Conservation (phyloP, 2,797 vertebrate species). For the Adelosebastes latens region DNA sequence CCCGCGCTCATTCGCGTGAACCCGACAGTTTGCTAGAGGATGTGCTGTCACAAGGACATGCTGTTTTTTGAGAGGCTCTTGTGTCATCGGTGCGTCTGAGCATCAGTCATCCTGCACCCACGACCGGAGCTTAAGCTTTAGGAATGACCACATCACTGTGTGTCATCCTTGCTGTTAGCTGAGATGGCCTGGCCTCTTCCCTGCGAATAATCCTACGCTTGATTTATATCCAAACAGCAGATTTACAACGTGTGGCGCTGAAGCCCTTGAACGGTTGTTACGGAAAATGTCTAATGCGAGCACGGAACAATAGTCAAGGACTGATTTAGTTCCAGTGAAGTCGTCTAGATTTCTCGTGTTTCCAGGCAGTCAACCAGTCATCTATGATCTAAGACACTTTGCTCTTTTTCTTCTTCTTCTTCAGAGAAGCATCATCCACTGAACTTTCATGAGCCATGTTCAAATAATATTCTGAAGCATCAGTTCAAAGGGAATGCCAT, state of each 20-base stretch:
- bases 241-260: conserved; percentile 26
- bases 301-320: conserved; percentile 12
- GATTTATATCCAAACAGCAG: conserved; percentile 44
- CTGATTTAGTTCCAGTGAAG: conserved; percentile 15
- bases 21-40: conserved; percentile 46
- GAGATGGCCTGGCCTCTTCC: conserved; percentile 24
- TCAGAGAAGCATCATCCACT: conserved; percentile 21
- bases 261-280: conserved; percentile 18
- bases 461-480: conserved; percentile 34
- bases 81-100: conserved; percentile 38
- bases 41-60: conserved; percentile 49
- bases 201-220: conserved; percentile 39
- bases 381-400: conserved; percentile 31
- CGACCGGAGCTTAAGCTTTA: conserved; percentile 30
- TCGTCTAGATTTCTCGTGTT: background rate
- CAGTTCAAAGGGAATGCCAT: conserved; percentile 37
- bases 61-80: conserved; percentile 60
- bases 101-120: conserved; percentile 31
- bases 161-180: conserved; percentile 39
- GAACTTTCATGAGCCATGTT: conserved; percentile 24
- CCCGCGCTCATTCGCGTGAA: conserved; percentile 33
- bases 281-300: background rate
- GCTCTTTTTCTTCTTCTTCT: conserved; percentile 16
- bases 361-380: conserved; percentile 39
- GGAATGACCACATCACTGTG: conserved; percentile 45